Evolutionary conservation across 2,888 invertebrate species (phyloP), one percentile per base, ranked within the genome.

Genomic region (Hyles lineata): DNA sequence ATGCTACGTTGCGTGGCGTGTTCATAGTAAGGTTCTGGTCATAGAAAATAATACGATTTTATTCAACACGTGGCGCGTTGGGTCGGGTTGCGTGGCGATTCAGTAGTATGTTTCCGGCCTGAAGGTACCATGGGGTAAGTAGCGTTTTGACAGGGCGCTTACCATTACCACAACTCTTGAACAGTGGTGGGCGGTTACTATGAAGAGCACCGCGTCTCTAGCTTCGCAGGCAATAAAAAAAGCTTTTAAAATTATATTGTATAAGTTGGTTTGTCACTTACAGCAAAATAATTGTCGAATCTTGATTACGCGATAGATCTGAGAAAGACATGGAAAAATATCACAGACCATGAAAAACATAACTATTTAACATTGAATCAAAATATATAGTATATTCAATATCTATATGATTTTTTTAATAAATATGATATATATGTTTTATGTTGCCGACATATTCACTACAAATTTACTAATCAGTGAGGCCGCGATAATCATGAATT

Each of bases 401-500:
- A 1, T 9, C 21, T 59, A 9, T 32, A 21, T 35, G 2, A 32
- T n/a, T 35, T 11, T 9, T 35, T 63, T 32, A 11, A 35, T 4
- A 9, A n/a, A 21, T 7, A 43, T 43, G 11, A 15, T 3, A 11
- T 43, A 43, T 21, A 17, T 43, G 23, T n/a, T 67, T 67, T 67
- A 23, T 23, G 2, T 17, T n/a, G 7, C 21, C 43, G 15, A 11
- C 43, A 43, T 43, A 43, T 43, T 43, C 21, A 63, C 32, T 63
- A 11, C 3, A 32, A 35, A 9, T 63, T 62, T 11, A 63, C 62
- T 63, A 63, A 63, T 63, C 35, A 63, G n/a, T 63, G n/a, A 21
- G 35, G 62, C 35, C 21, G 35, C 21, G 62, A 7, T 19, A 7
- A 35, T 7, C n/a, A 8, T 25, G 15, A 43, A 11, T 43, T 43